Percentiles rank a stretch among this genome's conserved stretches.
These are phyloP conservation scores for Oncorhynchus tshawytscha DNA, from an alignment of 2,113 vertebrate species.

Conservation along the genomic window DNA sequence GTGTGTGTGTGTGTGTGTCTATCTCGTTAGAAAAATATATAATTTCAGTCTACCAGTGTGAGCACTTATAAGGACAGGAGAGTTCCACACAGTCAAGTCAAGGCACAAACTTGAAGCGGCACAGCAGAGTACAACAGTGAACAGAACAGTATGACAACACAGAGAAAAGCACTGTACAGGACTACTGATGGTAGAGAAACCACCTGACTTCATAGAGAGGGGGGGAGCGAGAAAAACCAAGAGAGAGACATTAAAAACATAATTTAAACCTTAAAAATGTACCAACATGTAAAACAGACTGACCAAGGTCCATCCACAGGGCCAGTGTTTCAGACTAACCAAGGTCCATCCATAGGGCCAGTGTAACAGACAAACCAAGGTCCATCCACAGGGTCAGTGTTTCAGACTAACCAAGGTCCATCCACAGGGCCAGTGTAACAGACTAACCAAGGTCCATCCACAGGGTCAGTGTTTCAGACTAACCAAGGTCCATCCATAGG, in stretches of 20 bases:
- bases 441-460: no score
- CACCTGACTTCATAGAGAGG: not conserved
- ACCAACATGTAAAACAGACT: not conserved
- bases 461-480: no score
- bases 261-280: not conserved
- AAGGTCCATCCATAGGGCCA: no score
- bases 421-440: no score
- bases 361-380: no score
- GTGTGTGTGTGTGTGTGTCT: no score
- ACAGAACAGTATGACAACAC: not conserved
- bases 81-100: not conserved
- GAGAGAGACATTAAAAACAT: not conserved
- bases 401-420: no score
- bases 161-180: not conserved
- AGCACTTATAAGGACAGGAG: not conserved
- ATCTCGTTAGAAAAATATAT: not conserved
- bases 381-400: no score
- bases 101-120: conserved; percentile 13
- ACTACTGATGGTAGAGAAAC: not conserved
- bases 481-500: no score
- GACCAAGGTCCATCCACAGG: no score
- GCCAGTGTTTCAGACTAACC: no score
- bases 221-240: not conserved
- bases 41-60: not conserved
- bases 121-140: not conserved